These are phyloP conservation scores for Zapus hudsonius DNA, from an alignment of 2,113 vertebrate species.

Conservation along the genomic window DNA sequence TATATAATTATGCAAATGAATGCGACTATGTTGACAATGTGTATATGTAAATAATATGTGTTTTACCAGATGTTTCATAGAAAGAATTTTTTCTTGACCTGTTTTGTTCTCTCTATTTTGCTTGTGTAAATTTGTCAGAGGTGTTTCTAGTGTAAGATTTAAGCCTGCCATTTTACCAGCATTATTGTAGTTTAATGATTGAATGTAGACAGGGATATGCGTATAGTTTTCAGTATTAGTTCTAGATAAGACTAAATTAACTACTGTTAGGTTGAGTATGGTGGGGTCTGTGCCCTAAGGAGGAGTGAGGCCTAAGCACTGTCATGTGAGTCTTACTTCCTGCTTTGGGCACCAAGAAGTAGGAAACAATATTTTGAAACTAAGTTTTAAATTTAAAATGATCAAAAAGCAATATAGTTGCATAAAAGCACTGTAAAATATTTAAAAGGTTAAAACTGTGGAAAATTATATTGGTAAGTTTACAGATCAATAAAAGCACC, in stretches of 20 bases:
- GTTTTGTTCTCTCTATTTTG: slow-evolving; percentile 93
- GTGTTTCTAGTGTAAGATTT: slow-evolving; percentile 94
- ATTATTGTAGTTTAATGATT: slow-evolving; percentile 95
- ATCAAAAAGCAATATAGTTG: slow-evolving; percentile 96
- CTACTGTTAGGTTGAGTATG: slow-evolving; percentile 93
- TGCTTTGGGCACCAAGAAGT: slow-evolving; percentile 93
- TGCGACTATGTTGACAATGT: slow-evolving; percentile 95
- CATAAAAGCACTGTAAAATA: slow-evolving; percentile 96
- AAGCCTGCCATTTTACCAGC: slow-evolving; percentile 96
- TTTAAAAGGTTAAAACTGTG: slow-evolving; percentile 95
- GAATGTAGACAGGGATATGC: slow-evolving; percentile 95
- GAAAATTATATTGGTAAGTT: slow-evolving; percentile 96
- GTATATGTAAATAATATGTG: slow-evolving; percentile 96
- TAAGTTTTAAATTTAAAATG: slow-evolving; percentile 94
- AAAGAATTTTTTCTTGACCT: slow-evolving; percentile 93
- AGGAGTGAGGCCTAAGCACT: slow-evolving; percentile 94
- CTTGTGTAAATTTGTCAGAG: slow-evolving; percentile 94
- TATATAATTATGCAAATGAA: slow-evolving; percentile 97
- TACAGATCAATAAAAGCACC: slow-evolving; percentile 95
- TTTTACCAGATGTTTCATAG: slow-evolving; percentile 95
- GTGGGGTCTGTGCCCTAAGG: slow-evolving; percentile 93
- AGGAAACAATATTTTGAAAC: slow-evolving; percentile 93
- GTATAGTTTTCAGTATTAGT: slow-evolving; percentile 95
- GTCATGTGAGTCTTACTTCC: slow-evolving; percentile 93
- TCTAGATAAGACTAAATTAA: slow-evolving; percentile 94